Evolutionary conservation across 2,797 vertebrate species (phyloP), one percentile per base, ranked within the genome.

Genomic region (Distichodus sexfasciatus): DNA sequence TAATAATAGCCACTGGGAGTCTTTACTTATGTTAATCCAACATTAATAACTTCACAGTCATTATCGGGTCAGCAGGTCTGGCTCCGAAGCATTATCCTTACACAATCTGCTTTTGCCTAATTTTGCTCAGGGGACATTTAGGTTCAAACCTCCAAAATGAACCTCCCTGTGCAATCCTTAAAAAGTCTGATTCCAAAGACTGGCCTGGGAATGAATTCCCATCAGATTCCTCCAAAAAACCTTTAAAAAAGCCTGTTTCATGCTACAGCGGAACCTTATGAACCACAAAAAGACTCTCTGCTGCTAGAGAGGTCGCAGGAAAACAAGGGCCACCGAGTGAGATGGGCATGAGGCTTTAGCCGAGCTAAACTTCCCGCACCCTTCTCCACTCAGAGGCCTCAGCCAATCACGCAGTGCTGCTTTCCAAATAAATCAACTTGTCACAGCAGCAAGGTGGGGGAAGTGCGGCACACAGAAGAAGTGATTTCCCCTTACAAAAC

Each of bases 351-450:
- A 40, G 10, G 17, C 15, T n/a, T 62, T 46, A 59, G 29, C 11
- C 59, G 33, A 60, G 24, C 58, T 47, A 38, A 44, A 41, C 21
- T 38, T 66, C 23, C 48, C 35, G 31, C 48, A 57, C 31, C 9
- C 41, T 26, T 33, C n/a, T 48, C 57, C 17, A 31, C 19, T 23
- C 29, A 14, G 4, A 44, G 40, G 66, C 26, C 15, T 26, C 41
- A 50, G 64, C 66, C 50, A 57, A 78, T 75, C 66, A 26, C 24
- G 40, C 6, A 6, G 54, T 29, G 21, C 28, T 59, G 61, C 58
- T 57, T 29, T 44, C 40, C 19, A 57, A 79, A 86, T 86, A 82
- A 85, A 87, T 86, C 85, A 84, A 65, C 44, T 54, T 75, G 76
- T 72, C 76, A 71, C 38, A 29, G 64, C 17, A n/a, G 61, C 74